Percentiles rank a stretch among this genome's conserved stretches.
Evolutionary conservation across 2,888 invertebrate species (phyloP).

Genomic region (Cerceris rybyensis): DNA sequence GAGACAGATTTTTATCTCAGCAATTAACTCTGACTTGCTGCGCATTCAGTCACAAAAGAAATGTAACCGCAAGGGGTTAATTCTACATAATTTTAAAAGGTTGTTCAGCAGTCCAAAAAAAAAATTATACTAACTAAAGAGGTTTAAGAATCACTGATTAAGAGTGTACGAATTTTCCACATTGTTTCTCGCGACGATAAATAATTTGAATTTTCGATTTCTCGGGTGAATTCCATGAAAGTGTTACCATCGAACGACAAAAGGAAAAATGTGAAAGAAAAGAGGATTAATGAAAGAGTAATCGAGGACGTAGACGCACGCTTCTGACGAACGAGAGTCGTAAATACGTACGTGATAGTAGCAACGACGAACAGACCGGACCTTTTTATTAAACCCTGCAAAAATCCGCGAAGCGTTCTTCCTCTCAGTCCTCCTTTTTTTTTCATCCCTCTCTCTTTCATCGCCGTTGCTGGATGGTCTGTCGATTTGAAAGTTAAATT

Average conservation of each 20-base stretch:
- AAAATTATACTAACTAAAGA: too few species aligned
- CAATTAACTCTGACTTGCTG: too few species aligned
- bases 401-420: neutral
- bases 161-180: too few species aligned
- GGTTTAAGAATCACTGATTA: too few species aligned
- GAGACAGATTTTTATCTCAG: too few species aligned
- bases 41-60: too few species aligned
- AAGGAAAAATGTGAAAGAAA: neutral
- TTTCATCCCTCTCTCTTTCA: neutral
- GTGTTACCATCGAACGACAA: neutral
- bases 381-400: conserved; percentile 41
- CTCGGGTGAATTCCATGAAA: too few species aligned
- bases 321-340: neutral
- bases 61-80: too few species aligned
- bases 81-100: too few species aligned
- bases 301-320: neutral
- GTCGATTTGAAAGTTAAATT: conserved; percentile 67
- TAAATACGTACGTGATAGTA: conserved; percentile 25
- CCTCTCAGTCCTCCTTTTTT: conserved; percentile 5
- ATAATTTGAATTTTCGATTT: too few species aligned
- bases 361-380: conserved; percentile 34
- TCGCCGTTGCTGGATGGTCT: conserved; percentile 28
- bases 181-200: too few species aligned
- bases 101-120: too few species aligned
- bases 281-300: neutral